Evolutionary conservation across 2,888 invertebrate genomes (phyloP).

Genomic region (Psococerastis gibbosa): DNA sequence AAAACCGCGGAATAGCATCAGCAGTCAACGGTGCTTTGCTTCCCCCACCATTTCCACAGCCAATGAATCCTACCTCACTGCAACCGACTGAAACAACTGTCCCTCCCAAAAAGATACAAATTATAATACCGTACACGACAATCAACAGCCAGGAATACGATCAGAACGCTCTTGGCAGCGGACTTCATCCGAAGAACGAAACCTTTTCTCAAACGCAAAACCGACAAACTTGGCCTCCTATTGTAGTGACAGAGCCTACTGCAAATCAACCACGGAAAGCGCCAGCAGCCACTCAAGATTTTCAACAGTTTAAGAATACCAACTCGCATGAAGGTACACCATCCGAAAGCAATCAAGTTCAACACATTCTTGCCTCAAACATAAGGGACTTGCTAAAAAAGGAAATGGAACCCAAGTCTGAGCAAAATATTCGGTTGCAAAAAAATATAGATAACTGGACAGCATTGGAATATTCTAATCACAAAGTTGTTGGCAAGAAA

Average conservation of each 20-base stretch:
- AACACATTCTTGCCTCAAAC: constrained; percentile 5
- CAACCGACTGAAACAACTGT: background rate
- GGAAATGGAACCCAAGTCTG: constrained; percentile 2
- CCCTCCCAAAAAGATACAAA: constrained; percentile 1
- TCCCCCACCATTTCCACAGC: constrained; percentile 1
- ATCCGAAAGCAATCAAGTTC: constrained; percentile 1
- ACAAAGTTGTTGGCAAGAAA: constrained; percentile 1
- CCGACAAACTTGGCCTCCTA: background rate
- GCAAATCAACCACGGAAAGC: background rate
- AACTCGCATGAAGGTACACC: background rate
- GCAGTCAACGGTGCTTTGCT: constrained; percentile 4
- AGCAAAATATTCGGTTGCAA: constrained; percentile 4
- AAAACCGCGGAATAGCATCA: constrained; percentile 1
- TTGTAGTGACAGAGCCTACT: background rate
- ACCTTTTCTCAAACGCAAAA: background rate
- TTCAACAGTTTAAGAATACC: constrained; percentile 2
- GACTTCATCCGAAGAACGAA: background rate
- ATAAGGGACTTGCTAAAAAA: constrained; percentile 1
- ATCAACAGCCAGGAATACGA: background rate
- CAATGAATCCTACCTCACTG: constrained; percentile 1
- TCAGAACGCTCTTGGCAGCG: background rate
- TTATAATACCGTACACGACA: constrained; percentile 5
- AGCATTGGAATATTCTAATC: constrained; percentile 7
- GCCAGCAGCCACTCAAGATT: background rate
- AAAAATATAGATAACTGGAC: constrained; percentile 8